Percentiles rank a stretch among this genome's conserved stretches.
Evolutionary conservation across 64 coral and sea anemone genomes (phyloP).

Genomic region (Montipora foliosa): DNA sequence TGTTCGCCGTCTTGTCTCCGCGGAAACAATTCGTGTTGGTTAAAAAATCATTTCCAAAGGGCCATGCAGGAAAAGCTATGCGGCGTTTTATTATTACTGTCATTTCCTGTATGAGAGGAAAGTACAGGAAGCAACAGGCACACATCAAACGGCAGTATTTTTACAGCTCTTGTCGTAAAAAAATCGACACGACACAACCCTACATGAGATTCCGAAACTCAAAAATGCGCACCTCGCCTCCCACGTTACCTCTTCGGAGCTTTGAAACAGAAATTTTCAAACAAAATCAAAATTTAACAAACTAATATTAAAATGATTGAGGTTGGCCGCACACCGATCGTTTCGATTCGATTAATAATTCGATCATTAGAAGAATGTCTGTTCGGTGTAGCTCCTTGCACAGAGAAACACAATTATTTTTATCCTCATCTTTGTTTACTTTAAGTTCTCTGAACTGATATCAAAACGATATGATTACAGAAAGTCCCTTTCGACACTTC

Average conservation of each 20-base stretch:
- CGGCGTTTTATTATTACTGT: slow-evolving; percentile 13
- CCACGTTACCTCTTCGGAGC: neutral
- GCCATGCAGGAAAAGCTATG: slow-evolving; percentile 31
- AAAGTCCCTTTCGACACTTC: neutral
- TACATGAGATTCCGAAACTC: too few species aligned
- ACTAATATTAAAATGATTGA: neutral
- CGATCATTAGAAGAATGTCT: neutral
- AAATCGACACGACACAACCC: too few species aligned
- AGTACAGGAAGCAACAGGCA: neutral
- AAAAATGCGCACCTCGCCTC: too few species aligned
- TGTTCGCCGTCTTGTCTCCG: neutral
- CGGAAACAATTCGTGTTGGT: neutral
- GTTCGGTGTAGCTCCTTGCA: neutral
- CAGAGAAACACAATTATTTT: neutral
- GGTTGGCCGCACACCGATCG: neutral
- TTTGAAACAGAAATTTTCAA: neutral
- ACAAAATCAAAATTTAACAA: slow-evolving; percentile 2
- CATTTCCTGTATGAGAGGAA: slow-evolving; percentile 41
- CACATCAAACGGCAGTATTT: neutral
- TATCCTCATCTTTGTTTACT: neutral
- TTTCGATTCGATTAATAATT: neutral
- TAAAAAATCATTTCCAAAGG: neutral
- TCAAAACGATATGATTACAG: slow-evolving; percentile 6
- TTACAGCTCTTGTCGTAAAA: neutral
- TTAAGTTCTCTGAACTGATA: slow-evolving; percentile 6